Evolutionary conservation across 2,888 invertebrate species (phyloP).

Genomic region (Hyalella azteca): DNA sequence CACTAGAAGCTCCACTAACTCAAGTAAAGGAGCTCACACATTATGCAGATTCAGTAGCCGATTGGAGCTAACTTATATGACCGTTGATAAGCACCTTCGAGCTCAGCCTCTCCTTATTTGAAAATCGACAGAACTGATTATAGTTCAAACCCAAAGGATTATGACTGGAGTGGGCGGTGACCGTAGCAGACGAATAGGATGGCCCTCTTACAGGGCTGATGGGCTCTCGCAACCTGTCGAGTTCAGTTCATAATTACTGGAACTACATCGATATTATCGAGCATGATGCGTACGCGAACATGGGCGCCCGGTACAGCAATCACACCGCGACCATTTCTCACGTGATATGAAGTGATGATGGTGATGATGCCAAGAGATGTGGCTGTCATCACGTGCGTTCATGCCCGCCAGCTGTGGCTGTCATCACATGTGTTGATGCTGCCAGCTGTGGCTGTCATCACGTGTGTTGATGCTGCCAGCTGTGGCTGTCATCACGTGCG

Average conservation of each 20-base stretch:
- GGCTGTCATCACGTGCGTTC: too few species aligned
- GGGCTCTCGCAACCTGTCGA: background rate
- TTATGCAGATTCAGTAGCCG: slow-evolving; percentile 36
- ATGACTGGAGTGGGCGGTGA: slow-evolving; percentile 26
- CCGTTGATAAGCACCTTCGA: slow-evolving; percentile 35
- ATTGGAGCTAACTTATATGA: slow-evolving; percentile 33
- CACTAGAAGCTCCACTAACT: slow-evolving; percentile 30
- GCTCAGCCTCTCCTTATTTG: slow-evolving; percentile 34
- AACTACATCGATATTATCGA: background rate
- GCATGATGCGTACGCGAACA: background rate
- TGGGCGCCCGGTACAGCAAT: too few species aligned
- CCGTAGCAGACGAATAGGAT: slow-evolving; percentile 6
- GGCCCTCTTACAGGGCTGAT: slow-evolving; percentile 1
- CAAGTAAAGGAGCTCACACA: slow-evolving; percentile 25
- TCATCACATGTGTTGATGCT: too few species aligned
- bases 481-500: too few species aligned
- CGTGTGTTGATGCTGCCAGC: too few species aligned
- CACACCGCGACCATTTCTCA: too few species aligned
- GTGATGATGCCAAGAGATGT: too few species aligned
- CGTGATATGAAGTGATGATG: too few species aligned
- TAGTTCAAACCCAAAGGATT: slow-evolving; percentile 23
- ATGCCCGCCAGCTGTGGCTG: too few species aligned
- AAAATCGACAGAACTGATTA: slow-evolving; percentile 33
- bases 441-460: too few species aligned
- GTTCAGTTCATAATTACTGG: background rate